These are phyloP conservation scores for Panopea generosa DNA, from an alignment of 2,888 invertebrate species.

Conservation along the genomic window DNA sequence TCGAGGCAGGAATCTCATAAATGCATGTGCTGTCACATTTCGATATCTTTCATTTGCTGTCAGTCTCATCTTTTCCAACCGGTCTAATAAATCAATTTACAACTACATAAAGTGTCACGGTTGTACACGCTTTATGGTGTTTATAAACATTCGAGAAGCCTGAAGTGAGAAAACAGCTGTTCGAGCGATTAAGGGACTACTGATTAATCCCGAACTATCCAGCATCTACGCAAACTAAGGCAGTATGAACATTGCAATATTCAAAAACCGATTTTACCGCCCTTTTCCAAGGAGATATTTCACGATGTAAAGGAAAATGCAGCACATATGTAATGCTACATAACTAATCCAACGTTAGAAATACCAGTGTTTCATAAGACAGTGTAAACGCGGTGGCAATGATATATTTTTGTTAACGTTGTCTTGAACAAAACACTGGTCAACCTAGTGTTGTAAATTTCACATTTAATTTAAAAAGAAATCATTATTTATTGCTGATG, in stretches of 20 bases:
- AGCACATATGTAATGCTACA: no score
- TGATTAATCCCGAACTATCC: conserved; percentile 1
- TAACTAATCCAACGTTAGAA: no score
- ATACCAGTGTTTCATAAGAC: no score
- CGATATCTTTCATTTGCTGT: conserved; percentile 9
- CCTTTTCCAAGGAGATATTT: no score
- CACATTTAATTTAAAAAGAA: no score
- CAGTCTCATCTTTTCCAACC: not conserved
- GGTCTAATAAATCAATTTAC: conserved; percentile 63
- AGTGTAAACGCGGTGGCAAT: no score
- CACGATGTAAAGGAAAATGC: no score
- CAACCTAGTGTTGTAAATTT: no score
- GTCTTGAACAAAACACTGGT: no score
- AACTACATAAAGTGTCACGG: conserved; percentile 62
- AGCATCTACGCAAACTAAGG: not conserved
- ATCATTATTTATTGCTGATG: no score
- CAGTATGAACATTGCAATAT: not conserved
- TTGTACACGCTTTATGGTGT: conserved; percentile 57
- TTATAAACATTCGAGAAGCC: conserved; percentile 52
- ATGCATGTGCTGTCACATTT: not conserved
- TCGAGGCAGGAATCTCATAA: not conserved
- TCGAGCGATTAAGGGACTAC: conserved; percentile 11
- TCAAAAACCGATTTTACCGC: no score
- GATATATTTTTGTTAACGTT: no score
- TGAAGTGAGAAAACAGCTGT: conserved; percentile 65